Conservation (phyloP, 2,888 invertebrate genomes). For the Metacarcinus magister region DNA sequence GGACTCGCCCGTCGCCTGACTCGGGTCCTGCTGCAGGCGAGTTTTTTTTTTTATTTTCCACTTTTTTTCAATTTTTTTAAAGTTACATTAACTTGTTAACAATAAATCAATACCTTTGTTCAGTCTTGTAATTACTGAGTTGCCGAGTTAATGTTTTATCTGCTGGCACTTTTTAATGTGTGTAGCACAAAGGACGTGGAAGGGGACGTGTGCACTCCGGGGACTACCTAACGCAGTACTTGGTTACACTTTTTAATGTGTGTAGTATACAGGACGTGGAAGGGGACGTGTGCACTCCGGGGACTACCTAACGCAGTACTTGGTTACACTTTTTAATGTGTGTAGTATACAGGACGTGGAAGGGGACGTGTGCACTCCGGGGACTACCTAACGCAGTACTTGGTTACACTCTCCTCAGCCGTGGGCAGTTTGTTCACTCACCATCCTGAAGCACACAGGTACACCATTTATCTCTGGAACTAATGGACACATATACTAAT, state of each 20-base stretch:
- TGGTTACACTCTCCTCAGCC: neutral
- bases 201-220: no score
- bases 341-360: no score
- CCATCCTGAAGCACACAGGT: neutral
- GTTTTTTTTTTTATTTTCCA: neutral
- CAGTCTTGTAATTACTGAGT: neutral
- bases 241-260: no score
- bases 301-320: neutral
- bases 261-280: no score
- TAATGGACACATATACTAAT: neutral
- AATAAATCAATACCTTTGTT: neutral
- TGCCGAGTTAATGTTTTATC: neutral
- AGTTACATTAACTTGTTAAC: neutral
- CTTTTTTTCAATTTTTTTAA: neutral
- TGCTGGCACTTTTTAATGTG: neutral
- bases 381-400: neutral
- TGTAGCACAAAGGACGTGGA: no score
- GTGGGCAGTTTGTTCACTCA: neutral
- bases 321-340: neutral
- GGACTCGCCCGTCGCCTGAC: constrained; percentile 14
- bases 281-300: neutral
- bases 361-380: neutral
- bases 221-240: no score
- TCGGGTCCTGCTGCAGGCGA: neutral
- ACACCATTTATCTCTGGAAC: neutral